Evolutionary conservation across 2,888 invertebrate genomes (phyloP).

Genomic region (Catocala fraxini): DNA sequence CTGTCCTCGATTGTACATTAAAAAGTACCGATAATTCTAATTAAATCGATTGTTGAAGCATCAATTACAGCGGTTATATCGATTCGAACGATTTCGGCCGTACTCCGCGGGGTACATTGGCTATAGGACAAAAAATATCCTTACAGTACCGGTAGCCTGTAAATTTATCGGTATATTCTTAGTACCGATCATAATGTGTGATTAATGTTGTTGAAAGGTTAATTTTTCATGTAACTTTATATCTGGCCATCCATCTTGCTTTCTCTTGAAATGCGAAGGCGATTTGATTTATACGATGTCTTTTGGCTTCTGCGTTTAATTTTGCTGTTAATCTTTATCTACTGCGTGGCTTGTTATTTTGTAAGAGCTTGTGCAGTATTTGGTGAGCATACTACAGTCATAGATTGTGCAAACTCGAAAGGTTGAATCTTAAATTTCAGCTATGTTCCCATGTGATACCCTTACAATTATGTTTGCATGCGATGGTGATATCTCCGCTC

Average conservation of each 20-base stretch:
- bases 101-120: constrained; percentile 65
- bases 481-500: too few relatives aligned
- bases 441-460: too few relatives aligned
- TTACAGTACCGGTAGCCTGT: constrained; percentile 72
- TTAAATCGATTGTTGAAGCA: constrained; percentile 84
- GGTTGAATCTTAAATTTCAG: too few relatives aligned
- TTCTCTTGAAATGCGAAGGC: constrained; percentile 28
- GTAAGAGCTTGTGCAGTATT: too few relatives aligned
- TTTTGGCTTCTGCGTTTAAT: constrained; percentile 21
- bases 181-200: constrained; percentile 50
- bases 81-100: constrained; percentile 73
- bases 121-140: constrained; percentile 51
- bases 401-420: too few relatives aligned
- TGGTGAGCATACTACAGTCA: too few relatives aligned
- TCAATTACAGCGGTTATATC: constrained; percentile 74
- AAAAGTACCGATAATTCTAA: constrained; percentile 82
- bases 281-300: constrained; percentile 8
- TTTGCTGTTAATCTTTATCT: constrained; percentile 10
- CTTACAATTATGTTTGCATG: too few relatives aligned
- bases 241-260: constrained; percentile 41
- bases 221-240: constrained; percentile 49
- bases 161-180: constrained; percentile 60
- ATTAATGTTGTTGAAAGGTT: constrained; percentile 47
- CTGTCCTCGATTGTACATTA: constrained; percentile 54
- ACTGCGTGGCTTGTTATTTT: not conserved